These are phyloP conservation scores for Antrozous pallidus DNA, from an alignment of 2,797 vertebrate genomes.

Conservation along the genomic window DNA sequence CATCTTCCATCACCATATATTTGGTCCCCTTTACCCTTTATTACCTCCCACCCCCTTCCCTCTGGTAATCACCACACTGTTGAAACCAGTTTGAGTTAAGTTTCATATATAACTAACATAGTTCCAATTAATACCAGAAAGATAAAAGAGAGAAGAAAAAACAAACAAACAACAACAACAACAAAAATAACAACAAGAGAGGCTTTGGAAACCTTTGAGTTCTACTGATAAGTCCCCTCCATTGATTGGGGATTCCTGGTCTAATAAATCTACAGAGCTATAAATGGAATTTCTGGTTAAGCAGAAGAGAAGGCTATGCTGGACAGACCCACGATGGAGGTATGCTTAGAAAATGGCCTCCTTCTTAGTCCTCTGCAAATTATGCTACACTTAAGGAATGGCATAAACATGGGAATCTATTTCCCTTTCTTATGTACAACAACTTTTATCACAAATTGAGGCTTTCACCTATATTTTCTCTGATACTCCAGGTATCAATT, in stretches of 20 bases:
- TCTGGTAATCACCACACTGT: not conserved
- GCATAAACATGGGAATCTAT: not conserved
- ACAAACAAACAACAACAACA: too few species aligned
- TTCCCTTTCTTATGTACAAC: not conserved
- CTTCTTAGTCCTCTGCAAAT: not conserved
- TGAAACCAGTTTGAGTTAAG: not conserved
- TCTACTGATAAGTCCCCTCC: not conserved
- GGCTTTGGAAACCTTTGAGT: not conserved
- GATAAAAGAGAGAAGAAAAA: not conserved
- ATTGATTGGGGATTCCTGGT: not conserved
- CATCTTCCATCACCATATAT: not conserved
- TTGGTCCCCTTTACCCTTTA: not conserved
- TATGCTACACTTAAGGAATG: not conserved
- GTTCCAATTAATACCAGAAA: not conserved
- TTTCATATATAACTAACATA: not conserved
- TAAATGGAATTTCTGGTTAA: not conserved
- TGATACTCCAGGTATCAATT: not conserved
- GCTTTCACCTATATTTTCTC: not conserved
- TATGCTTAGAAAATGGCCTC: not conserved
- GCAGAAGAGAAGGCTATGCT: not conserved
- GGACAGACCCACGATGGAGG: not conserved
- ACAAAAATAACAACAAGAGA: not conserved
- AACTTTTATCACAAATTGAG: not conserved
- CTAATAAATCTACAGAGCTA: not conserved
- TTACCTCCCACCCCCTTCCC: not conserved